Conservation (phyloP, 2,113 vertebrate species). For the Saguinus imperator region DNA sequence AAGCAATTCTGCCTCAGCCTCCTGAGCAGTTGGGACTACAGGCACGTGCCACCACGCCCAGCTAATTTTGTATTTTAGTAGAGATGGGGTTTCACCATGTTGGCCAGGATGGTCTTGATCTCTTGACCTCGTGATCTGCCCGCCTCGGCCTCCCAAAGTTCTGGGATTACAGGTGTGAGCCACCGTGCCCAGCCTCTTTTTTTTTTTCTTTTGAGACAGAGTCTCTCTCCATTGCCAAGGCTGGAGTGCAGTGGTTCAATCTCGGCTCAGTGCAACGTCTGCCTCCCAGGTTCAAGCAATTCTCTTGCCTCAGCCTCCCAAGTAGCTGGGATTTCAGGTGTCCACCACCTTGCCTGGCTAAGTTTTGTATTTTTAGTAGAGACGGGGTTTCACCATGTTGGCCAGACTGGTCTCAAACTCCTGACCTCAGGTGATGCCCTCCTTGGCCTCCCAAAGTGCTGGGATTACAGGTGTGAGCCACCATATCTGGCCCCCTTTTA, state of each 20-base stretch:
- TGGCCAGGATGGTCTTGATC: background rate
- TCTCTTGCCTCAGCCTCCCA: too few species aligned
- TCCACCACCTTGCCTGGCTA: too few species aligned
- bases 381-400: too few species aligned
- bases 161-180: background rate
- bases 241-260: too few species aligned
- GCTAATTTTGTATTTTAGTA: background rate
- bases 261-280: too few species aligned
- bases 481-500: background rate
- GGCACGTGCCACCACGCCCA: fast-evolving
- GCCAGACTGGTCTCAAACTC: background rate
- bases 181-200: background rate
- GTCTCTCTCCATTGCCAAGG: background rate
- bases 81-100: background rate
- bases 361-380: too few species aligned
- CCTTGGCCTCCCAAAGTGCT: background rate
- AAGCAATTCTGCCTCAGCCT: background rate
- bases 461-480: background rate
- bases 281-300: too few species aligned
- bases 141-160: background rate
- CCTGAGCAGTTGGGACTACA: background rate
- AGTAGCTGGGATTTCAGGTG: too few species aligned
- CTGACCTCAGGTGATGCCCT: background rate
- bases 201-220: background rate
- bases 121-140: background rate